Percentiles rank a stretch among this genome's conserved stretches.
Conservation (phyloP, 2,113 vertebrate genomes). For the Pipra filicauda region DNA sequence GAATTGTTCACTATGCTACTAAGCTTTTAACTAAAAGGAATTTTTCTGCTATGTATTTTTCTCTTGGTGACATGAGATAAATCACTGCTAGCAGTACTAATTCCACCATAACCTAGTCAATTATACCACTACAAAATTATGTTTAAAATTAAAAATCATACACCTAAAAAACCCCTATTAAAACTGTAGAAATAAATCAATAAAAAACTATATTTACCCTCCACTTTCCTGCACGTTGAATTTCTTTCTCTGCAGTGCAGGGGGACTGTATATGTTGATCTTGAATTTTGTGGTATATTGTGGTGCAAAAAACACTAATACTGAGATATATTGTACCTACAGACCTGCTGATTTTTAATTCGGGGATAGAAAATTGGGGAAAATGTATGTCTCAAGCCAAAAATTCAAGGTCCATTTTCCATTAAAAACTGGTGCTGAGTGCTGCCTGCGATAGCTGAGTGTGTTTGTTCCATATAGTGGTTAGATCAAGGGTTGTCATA, state of each 20-base stretch:
- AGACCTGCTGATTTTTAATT: not conserved
- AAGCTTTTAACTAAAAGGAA: not conserved
- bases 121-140: not conserved
- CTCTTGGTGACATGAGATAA: not conserved
- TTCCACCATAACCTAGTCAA: not conserved
- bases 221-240: not conserved
- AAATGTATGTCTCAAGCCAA: not conserved
- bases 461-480: accelerated
- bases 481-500: not conserved
- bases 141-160: not conserved
- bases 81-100: not conserved
- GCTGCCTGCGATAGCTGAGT: no score
- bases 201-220: not conserved
- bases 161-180: not conserved
- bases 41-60: not conserved
- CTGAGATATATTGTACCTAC: not conserved
- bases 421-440: not conserved
- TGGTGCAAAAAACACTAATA: not conserved
- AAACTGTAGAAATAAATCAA: not conserved
- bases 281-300: not conserved
- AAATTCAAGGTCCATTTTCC: not conserved
- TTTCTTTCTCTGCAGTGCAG: not conserved
- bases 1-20: not conserved
- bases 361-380: not conserved
- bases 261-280: not conserved